Percentiles rank a stretch among this genome's conserved stretches.
Evolutionary conservation across 2,888 invertebrate species (phyloP).

Genomic region (Halictus quadricinctus): DNA sequence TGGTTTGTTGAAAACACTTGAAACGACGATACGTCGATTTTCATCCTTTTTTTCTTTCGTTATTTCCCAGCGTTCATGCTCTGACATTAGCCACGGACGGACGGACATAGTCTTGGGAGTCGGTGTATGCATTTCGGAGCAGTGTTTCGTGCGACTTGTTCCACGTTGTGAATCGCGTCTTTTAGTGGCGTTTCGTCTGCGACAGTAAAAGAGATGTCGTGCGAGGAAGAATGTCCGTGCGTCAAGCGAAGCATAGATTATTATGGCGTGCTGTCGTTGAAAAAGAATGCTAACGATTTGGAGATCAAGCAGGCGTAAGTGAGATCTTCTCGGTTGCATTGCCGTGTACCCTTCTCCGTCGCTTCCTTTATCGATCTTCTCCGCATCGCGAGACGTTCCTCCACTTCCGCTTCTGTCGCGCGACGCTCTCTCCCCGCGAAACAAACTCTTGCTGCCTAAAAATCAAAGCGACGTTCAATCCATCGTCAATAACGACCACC

Average conservation of each 20-base stretch:
- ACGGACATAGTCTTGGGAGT: neutral
- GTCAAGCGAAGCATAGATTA: slow-evolving; percentile 86
- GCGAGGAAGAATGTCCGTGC: slow-evolving; percentile 29
- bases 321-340: slow-evolving; percentile 22
- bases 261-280: slow-evolving; percentile 89
- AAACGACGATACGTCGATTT: slow-evolving; percentile 63
- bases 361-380: slow-evolving; percentile 5
- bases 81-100: slow-evolving; percentile 33
- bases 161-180: neutral
- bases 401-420: slow-evolving; percentile 9
- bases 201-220: slow-evolving; percentile 2
- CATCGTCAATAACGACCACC: neutral
- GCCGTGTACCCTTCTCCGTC: neutral
- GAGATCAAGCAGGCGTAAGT: slow-evolving; percentile 89
- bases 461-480: neutral
- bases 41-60: slow-evolving; percentile 35
- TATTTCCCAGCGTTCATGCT: neutral
- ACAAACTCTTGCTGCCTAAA: slow-evolving; percentile 9
- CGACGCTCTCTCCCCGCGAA: neutral
- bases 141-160: neutral
- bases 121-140: neutral
- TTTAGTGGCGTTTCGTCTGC: neutral
- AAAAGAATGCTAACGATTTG: slow-evolving; percentile 85
- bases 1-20: slow-evolving; percentile 74
- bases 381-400: slow-evolving; percentile 10